phyloP scores from a whole-genome alignment of 2,888 invertebrate genomes.

The Mystacides longicornis region DNA sequence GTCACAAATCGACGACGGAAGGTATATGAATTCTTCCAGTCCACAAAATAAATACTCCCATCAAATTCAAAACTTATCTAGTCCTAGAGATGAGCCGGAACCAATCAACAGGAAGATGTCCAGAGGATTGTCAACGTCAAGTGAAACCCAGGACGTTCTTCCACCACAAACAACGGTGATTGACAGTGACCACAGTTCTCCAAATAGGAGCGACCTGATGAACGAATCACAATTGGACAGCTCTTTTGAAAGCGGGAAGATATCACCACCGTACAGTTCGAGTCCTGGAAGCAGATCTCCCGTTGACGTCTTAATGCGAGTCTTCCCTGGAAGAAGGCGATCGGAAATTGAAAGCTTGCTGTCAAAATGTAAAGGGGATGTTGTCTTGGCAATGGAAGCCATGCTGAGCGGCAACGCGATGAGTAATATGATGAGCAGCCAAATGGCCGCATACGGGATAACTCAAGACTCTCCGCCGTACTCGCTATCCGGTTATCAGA shows the following conservation, averaged over 20 bases:
- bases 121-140: slow-evolving; percentile 20
- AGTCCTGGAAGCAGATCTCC: slow-evolving; percentile 58
- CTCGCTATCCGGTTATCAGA: slow-evolving; percentile 43
- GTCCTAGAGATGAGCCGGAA: slow-evolving; percentile 18
- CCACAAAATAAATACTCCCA: slow-evolving; percentile 35
- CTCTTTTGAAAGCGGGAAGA: slow-evolving; percentile 26
- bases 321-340: slow-evolving; percentile 82
- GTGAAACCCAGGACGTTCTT: slow-evolving; percentile 28
- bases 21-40: slow-evolving; percentile 16
- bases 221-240: slow-evolving; percentile 28
- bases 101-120: slow-evolving; percentile 17
- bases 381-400: slow-evolving; percentile 88
- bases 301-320: slow-evolving; percentile 79
- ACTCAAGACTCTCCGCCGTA: slow-evolving; percentile 44
- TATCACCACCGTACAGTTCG: slow-evolving; percentile 31
- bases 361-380: slow-evolving; percentile 79
- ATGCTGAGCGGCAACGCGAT: slow-evolving; percentile 59
- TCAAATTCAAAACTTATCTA: slow-evolving; percentile 23
- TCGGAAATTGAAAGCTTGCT: slow-evolving; percentile 81
- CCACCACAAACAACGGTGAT: slow-evolving; percentile 19
- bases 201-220: slow-evolving; percentile 22
- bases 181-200: slow-evolving; percentile 24
- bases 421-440: slow-evolving; percentile 28
- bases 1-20: slow-evolving; percentile 32
- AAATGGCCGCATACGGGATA: slow-evolving; percentile 36